A percentile compares a stretch with the other conserved stretches of the same genome.
Conservation (phyloP, 2,888 invertebrate genomes). For the Oligia latruncula region DNA sequence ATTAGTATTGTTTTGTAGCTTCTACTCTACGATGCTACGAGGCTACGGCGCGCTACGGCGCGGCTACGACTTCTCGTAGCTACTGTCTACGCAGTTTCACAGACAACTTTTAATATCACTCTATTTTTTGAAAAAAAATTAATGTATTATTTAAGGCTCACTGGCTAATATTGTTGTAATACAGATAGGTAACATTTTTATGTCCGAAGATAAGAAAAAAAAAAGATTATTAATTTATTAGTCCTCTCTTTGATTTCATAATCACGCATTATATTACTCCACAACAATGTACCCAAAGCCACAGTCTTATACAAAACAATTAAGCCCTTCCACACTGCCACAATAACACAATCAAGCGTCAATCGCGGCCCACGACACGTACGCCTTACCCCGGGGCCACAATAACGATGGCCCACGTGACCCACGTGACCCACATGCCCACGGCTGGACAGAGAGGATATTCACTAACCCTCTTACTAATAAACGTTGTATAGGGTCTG, state of each 20-base stretch:
- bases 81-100: background rate
- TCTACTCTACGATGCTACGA: constrained; percentile 12
- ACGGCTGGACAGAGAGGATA: constrained; percentile 30
- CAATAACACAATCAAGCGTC: constrained; percentile 61
- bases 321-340: constrained; percentile 31
- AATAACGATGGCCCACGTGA: constrained; percentile 65
- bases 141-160: background rate
- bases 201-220: background rate
- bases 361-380: constrained; percentile 66
- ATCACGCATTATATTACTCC: background rate
- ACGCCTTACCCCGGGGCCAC: constrained; percentile 69
- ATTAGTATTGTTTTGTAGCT: constrained; percentile 10
- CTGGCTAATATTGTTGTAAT: background rate
- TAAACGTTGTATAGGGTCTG: too few species aligned
- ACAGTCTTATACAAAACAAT: constrained; percentile 49
- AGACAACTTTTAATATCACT: background rate
- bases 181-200: too few species aligned
- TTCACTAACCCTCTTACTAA: constrained; percentile 21
- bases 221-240: background rate
- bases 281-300: constrained; percentile 6
- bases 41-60: constrained; percentile 42
- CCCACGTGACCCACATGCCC: constrained; percentile 44
- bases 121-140: too few species aligned
- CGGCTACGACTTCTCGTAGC: constrained; percentile 45
- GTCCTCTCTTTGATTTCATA: background rate